Evolutionary conservation across 2,797 vertebrate genomes (phyloP), one percentile per base, ranked within the genome.

Genomic region (Sebastes trivittatus): DNA sequence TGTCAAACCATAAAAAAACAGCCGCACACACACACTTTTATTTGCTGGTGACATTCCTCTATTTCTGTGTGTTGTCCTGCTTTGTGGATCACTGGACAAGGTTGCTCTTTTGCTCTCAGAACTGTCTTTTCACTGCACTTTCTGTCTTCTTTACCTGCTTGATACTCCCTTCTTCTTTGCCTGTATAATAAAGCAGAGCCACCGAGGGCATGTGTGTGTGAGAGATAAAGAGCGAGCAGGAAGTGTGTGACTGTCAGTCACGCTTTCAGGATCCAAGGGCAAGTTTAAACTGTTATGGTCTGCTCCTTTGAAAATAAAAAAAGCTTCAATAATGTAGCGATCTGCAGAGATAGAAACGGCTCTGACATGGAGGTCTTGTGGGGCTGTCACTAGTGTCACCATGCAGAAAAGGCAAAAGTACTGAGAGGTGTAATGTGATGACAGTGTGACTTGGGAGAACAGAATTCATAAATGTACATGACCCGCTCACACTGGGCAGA

Each of bases 301-400:
- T 59, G 63, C 69, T 81, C 72, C 71, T 81, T 77, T 85, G 60
- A 62, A 78, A 81, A 75, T 38, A 5, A 58, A 67, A 75, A 32
- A 67, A 46, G 18, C 66, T 63, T 46, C 59, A 71, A 69, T 60
- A 60, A 78, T 72, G 71, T 77, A 32, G 2, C 9, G 14, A 66
- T 86, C 73, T 72, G 64, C 62, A 65, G 77, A 46, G 72, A 80
- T 36, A 75, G 72, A 46, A 73, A 25, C 72, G 74, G 72, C 75
- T 55, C 72, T 86, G 82, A 88, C 78, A 72, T 29, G 25, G 29
- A 11, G 77, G 84, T 82, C 72, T 78, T 67, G 70, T 30, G 76
- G 63, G 29, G 59, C 85, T 77, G 82, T 90, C 84, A 60, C 62
- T 36, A 22, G 78, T 74, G 72, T 75, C 85, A 67, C 64, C 52